Evolutionary conservation across 2,113 vertebrate genomes (phyloP), one percentile per base, ranked within the genome.

Genomic region (Urocynchramus pylzowi): DNA sequence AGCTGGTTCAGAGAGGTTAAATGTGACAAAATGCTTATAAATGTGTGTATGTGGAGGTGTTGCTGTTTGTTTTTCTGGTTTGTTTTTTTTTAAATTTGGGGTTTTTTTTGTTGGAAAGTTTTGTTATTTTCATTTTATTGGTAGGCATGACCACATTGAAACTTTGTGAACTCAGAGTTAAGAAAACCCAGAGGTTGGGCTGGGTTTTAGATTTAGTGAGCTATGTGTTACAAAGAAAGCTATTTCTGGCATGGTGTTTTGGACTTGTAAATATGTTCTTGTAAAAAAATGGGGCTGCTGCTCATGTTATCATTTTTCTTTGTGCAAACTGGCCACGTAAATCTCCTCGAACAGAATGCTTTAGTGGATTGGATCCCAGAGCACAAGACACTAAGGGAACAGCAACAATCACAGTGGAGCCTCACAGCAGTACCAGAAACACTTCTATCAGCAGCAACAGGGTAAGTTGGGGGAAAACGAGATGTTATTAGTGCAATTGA

Each of bases 331-430:
- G 94, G 87, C 77, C 95, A 93, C 64, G 37, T 93, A 96, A 94
- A 97, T 95, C 94, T 95, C 83, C 82, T 84, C 47, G 61, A 95
- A 84, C 35, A 95, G 71, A 95, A 94, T 93, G 63, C 65, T 86
- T 88, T 93, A 56, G 91, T 97, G 96, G 94, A 94, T 85, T 89
- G 90, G 37, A 85, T 97, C 97, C 97, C 97, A 96, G 91, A 95
- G 86, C 81, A 89, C 81, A 82, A 97, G 94, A 94, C 87, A 88
- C 59, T 63, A 56, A 96, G 53, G 86, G 87, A 96, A 57, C 60
- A 82, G 74, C 93, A 94, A 95, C 82, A 81, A 92, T 92, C 84
- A 79, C 81, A 73, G 70, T 60, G 93, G 79, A 8, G 10, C 90
- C 92, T 93, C 89, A 41, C 84, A 94, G 93, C 89, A 94, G 94